These are phyloP conservation scores for Meteorus sp. DNA, from an alignment of 1,140 invertebrate genomes.

Conservation along the genomic window DNA sequence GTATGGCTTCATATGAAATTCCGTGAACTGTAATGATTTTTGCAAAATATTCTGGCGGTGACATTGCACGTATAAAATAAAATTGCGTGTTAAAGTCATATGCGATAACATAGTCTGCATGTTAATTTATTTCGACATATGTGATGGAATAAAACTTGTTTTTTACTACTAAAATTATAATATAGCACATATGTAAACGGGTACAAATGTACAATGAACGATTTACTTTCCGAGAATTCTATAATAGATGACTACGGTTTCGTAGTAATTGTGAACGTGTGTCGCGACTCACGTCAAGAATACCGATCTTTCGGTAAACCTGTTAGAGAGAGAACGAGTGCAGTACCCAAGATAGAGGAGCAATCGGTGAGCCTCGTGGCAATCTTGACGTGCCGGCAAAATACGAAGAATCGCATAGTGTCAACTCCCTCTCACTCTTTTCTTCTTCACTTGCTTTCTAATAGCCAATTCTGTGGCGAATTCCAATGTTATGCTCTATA, in stretches of 20 bases:
- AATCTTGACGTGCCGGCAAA: not conserved
- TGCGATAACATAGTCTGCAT: no score
- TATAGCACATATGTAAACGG: no score
- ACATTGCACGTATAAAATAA: no score
- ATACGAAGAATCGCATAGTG: constrained; percentile 8
- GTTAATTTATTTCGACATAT: no score
- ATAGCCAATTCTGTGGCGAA: constrained; percentile 13
- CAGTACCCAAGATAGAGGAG: not conserved
- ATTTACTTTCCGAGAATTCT: constrained; percentile 21
- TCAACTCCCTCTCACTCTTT: not conserved
- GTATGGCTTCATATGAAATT: no score
- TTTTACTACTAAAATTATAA: no score
- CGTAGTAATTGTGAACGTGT: constrained; percentile 11
- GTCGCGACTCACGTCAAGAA: constrained; percentile 10
- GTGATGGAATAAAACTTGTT: no score
- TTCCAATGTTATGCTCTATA: not conserved
- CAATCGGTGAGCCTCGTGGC: no score
- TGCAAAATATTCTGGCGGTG: no score
- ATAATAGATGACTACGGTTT: constrained; percentile 6
- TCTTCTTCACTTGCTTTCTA: constrained; percentile 1
- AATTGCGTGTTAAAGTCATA: no score
- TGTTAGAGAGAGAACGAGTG: not conserved
- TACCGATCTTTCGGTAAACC: constrained; percentile 23
- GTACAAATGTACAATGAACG: constrained; percentile 10
- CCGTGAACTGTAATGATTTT: no score